phyloP scores from a whole-genome alignment of 2,888 invertebrate species.

The Tupiocoris notatus region DNA sequence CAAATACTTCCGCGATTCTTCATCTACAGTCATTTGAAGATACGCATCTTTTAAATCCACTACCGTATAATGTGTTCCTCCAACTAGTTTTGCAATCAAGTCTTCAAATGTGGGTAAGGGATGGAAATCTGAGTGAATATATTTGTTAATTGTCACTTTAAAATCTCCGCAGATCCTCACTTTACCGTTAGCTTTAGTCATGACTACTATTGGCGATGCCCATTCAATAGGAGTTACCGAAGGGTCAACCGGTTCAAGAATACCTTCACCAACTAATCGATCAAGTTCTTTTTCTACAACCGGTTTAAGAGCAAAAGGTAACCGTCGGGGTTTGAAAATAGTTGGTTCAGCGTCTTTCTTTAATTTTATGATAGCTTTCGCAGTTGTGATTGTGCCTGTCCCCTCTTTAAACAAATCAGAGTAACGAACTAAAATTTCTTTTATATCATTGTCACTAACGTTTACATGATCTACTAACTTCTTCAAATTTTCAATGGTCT shows the following conservation, averaged over 20 bases:
- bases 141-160: neutral
- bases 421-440: too few relatives aligned
- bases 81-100: neutral
- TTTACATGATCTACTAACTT: too few relatives aligned
- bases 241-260: constrained; percentile 48
- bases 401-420: neutral
- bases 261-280: constrained; percentile 45
- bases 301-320: neutral
- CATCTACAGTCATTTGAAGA: neutral
- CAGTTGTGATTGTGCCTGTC: neutral
- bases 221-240: constrained; percentile 47
- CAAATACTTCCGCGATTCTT: neutral
- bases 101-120: constrained; percentile 8
- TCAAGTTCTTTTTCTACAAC: constrained; percentile 48
- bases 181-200: constrained; percentile 47
- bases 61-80: constrained; percentile 9
- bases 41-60: neutral
- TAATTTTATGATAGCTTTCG: neutral
- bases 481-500: too few relatives aligned
- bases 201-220: constrained; percentile 48
- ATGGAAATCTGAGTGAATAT: neutral
- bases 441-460: too few relatives aligned
- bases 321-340: constrained; percentile 32
- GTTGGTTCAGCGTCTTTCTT: neutral
- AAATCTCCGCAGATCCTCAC: constrained; percentile 38